Conservation (phyloP, 1,140 invertebrate species). For the Zophobas morio region DNA sequence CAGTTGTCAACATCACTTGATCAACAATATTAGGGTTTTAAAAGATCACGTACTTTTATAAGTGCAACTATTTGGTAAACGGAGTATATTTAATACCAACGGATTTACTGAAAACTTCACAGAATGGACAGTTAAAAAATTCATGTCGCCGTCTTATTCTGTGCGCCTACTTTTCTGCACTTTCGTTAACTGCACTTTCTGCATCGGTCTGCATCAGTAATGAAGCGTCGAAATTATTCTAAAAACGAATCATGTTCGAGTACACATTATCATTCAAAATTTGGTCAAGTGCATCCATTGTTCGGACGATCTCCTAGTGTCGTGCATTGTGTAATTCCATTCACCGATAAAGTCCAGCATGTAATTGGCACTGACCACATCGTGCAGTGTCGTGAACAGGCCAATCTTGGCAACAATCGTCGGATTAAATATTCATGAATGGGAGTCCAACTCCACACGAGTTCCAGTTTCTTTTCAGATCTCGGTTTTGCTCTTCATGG, state of each 20-base stretch:
- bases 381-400: slow-evolving; percentile 48
- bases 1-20: too few species aligned
- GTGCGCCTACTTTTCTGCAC: too few species aligned
- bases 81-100: too few species aligned
- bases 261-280: not conserved
- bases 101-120: too few species aligned
- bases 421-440: slow-evolving; percentile 51
- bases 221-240: not conserved
- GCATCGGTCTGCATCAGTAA: not conserved
- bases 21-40: too few species aligned
- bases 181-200: not conserved
- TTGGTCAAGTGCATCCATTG: slow-evolving; percentile 10
- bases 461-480: slow-evolving; percentile 40
- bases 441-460: slow-evolving; percentile 43
- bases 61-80: too few species aligned
- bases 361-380: slow-evolving; percentile 47
- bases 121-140: too few species aligned
- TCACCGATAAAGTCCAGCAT: slow-evolving; percentile 25
- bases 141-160: too few species aligned
- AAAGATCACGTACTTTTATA: too few species aligned
- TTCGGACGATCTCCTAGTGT: not conserved
- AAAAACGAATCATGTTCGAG: too few species aligned
- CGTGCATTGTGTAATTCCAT: slow-evolving; percentile 6
- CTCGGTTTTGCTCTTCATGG: slow-evolving; percentile 20
- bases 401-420: slow-evolving; percentile 48